Percentiles rank a stretch among this genome's conserved stretches.
These are phyloP conservation scores for Conger conger DNA, from an alignment of 2,113 vertebrate genomes.

Conservation along the genomic window DNA sequence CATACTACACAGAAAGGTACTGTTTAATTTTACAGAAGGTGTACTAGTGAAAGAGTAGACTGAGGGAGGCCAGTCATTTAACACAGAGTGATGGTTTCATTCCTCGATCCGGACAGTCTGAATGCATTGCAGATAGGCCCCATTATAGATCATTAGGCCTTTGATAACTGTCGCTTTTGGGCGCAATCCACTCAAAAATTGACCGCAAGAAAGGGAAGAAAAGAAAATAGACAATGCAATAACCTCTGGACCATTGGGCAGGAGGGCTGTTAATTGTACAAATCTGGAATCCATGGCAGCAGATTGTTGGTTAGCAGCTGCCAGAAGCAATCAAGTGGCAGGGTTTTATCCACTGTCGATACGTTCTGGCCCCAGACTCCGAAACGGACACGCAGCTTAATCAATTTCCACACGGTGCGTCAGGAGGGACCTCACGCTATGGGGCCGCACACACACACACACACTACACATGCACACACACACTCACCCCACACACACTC, in stretches of 20 bases:
- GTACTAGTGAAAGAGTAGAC: no score
- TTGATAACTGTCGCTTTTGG: background rate
- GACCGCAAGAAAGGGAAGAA: background rate
- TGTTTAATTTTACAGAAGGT: no score
- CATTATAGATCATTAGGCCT: background rate
- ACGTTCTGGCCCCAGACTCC: background rate
- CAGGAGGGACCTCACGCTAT: background rate
- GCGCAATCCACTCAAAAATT: background rate
- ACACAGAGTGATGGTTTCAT: background rate
- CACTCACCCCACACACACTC: no score
- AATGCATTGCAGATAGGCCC: background rate
- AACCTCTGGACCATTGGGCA: background rate
- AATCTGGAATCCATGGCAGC: slow-evolving; percentile 5
- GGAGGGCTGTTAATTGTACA: slow-evolving; percentile 11
- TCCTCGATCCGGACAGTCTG: background rate
- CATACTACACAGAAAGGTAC: no score
- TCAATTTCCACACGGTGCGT: background rate
- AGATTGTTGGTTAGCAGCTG: slow-evolving; percentile 14
- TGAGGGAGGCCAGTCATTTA: background rate
- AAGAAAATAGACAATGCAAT: background rate
- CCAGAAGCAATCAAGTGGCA: slow-evolving; percentile 9
- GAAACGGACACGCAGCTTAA: background rate
- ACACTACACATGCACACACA: no score
- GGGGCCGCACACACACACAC: background rate
- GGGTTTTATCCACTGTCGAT: slow-evolving; percentile 13